Evolutionary conservation across 2,797 vertebrate genomes (phyloP).

Genomic region (Thripadectes ignobilis): DNA sequence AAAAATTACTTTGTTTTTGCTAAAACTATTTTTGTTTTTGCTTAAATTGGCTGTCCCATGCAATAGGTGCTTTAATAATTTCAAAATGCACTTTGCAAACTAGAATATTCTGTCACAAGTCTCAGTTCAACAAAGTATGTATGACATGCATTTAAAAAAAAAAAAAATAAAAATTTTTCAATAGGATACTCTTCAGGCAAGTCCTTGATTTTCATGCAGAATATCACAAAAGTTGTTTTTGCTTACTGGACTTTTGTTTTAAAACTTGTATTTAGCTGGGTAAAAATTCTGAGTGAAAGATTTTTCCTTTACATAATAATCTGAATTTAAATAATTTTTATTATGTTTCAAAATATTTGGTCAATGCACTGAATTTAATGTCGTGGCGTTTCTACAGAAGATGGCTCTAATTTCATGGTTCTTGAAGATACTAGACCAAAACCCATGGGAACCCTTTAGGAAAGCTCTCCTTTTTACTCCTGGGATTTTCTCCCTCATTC

Average conservation of each 20-base stretch:
- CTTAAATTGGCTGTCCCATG: background rate
- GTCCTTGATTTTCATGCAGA: background rate
- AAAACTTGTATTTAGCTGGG: background rate
- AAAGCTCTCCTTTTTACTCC: background rate
- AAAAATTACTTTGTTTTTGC: background rate
- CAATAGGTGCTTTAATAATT: background rate
- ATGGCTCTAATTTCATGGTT: background rate
- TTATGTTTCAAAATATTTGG: background rate
- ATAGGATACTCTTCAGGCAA: background rate
- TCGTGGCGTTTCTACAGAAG: background rate
- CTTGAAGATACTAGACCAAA: background rate
- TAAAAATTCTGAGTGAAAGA: background rate
- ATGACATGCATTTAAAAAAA: background rate
- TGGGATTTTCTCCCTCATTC: background rate
- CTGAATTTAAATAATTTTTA: background rate
- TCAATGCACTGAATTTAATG: background rate
- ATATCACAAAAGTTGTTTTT: background rate
- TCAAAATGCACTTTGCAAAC: background rate
- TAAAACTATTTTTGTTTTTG: background rate
- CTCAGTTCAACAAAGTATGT: background rate
- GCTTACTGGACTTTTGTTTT: background rate
- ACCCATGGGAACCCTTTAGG: background rate
- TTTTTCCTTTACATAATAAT: background rate
- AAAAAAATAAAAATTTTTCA: background rate
- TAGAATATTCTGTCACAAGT: background rate